Base-by-base conservation (phyloP, 2,113 vertebrate genomes). In the Spilogale gracilis region DNA sequence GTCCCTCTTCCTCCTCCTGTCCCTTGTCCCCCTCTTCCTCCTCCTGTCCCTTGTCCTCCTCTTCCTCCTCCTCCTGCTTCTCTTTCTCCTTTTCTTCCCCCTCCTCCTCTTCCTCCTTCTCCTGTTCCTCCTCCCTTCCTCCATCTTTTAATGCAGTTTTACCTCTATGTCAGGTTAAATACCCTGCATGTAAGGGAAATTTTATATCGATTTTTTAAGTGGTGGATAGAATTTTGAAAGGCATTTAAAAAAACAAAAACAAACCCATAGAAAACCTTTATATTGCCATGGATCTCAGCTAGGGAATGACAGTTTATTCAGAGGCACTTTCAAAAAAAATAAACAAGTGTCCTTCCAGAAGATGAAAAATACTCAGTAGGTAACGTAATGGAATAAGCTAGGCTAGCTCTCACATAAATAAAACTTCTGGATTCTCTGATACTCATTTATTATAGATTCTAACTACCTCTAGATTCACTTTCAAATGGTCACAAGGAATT, bases 51-150 rank as follows among this genome's bases (percentile, higher is more conserved):
- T 50, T 9, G 5, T 50, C 50, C 9, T 20, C 58, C 58, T 60
- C 20, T 10, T 21, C 12, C 0, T 5, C 32, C 60, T 58, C 9
- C 1, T 73, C 8, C 14, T 27, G 4, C 54, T 45, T 1, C 18
- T 6, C 9, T 6, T 52, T 6, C 2, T 73, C 3, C 69, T 45
- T 0, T 6, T 6, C 10, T 6, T 4, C 6, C 2, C 61, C 12
- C 16, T 13, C 4, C 69, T 45, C 4, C 18, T 6, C 4, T 5
- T 14, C 21, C 2, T 3, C 17, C 1, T 21, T 4, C 1, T 63
- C 18, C 12, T 6, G 14, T 11, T 38, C 12, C 0, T 7, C 27
- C 60, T 12, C 12, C 4, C 20, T 11, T 38, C 12, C 0, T 7
- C 27, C 60, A 54, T 30, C 63, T 58, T 38, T 11, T 52, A 8